Conservation (phyloP, 2,888 invertebrate species). For the Habroteleia sp. region DNA sequence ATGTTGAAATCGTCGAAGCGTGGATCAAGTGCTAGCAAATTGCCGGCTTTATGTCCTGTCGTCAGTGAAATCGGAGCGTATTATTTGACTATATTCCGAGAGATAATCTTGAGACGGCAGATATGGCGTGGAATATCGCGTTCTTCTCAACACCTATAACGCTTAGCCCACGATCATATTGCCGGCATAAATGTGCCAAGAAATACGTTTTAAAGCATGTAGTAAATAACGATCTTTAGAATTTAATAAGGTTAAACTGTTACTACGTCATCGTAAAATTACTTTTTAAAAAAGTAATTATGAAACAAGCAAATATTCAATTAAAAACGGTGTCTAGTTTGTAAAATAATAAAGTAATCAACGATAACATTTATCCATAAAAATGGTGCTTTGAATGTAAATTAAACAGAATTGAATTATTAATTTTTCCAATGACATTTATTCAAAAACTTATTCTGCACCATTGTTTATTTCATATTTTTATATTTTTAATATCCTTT, state of each 20-base stretch:
- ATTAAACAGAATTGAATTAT: too few relatives aligned
- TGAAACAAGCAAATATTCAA: neutral
- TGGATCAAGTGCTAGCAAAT: slow-evolving; percentile 62
- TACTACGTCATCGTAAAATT: slow-evolving; percentile 18
- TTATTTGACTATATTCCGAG: slow-evolving; percentile 64
- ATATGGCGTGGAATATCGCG: slow-evolving; percentile 38
- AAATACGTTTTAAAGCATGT: slow-evolving; percentile 22
- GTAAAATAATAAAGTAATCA: too few relatives aligned
- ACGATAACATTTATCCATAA: too few relatives aligned
- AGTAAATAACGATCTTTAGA: slow-evolving; percentile 34
- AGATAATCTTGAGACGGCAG: slow-evolving; percentile 41
- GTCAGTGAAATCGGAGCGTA: slow-evolving; percentile 67
- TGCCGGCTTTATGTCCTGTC: slow-evolving; percentile 66
- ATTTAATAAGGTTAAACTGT: slow-evolving; percentile 30
- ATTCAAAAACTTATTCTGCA: too few relatives aligned
- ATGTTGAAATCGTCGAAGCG: slow-evolving; percentile 62
- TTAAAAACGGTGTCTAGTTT: too few relatives aligned
- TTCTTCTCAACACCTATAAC: slow-evolving; percentile 48
- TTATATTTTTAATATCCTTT: too few relatives aligned
- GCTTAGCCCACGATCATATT: slow-evolving; percentile 27
- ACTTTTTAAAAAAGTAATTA: slow-evolving; percentile 2
- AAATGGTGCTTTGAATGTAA: too few relatives aligned
- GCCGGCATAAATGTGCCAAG: slow-evolving; percentile 39
- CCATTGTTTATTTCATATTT: too few relatives aligned
- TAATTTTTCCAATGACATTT: too few relatives aligned